Evolutionary conservation across 2,113 vertebrate species (phyloP).

Genomic region (Carlito syrichta): DNA sequence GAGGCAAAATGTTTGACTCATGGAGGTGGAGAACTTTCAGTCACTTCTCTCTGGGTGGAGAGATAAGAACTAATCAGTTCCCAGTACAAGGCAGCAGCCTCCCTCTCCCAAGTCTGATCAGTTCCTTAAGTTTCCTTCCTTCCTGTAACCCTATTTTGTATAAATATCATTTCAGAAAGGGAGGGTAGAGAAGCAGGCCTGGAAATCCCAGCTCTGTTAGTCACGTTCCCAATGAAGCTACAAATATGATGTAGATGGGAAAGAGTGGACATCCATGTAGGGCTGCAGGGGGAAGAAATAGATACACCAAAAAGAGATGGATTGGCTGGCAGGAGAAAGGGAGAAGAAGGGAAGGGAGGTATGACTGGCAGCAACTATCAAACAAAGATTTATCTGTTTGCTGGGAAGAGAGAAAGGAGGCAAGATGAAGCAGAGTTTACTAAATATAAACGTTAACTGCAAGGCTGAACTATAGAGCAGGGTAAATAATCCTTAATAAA

Average conservation of each 20-base stretch:
- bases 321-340: slow-evolving; percentile 6
- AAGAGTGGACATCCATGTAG: neutral
- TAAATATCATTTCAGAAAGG: neutral
- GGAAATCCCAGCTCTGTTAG: slow-evolving; percentile 14
- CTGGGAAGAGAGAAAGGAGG: slow-evolving; percentile 47
- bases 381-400: slow-evolving; percentile 31
- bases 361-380: slow-evolving; percentile 22
- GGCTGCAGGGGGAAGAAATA: neutral
- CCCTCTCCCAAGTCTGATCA: neutral
- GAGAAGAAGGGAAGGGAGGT: slow-evolving; percentile 3
- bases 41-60: neutral
- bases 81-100: neutral
- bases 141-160: neutral
- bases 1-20: neutral
- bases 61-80: neutral
- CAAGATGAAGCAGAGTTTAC: slow-evolving; percentile 33
- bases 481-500: slow-evolving; percentile 35
- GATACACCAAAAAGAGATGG: neutral
- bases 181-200: neutral
- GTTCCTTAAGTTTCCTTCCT: neutral
- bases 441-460: slow-evolving; percentile 44
- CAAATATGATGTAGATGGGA: neutral
- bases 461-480: neutral
- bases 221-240: neutral
- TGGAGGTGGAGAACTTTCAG: neutral